phyloP scores from a whole-genome alignment of 37 sponge, comb jelly and placozoan species.

The Agelas oroides region DNA sequence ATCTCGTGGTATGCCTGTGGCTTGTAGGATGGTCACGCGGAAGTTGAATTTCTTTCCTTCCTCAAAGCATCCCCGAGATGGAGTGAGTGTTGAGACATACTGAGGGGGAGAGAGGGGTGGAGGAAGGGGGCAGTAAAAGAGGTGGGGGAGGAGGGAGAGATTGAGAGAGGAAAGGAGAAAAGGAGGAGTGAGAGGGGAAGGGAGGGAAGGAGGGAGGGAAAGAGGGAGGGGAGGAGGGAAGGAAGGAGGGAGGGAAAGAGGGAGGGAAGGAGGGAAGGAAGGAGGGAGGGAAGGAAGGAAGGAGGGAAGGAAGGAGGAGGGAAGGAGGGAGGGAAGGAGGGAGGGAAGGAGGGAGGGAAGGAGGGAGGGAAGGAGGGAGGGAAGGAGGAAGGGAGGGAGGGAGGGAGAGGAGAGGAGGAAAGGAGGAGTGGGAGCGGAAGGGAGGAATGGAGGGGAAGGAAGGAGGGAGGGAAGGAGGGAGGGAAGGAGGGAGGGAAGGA shows the following conservation, averaged over 20 bases:
- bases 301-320: background rate
- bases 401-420: background rate
- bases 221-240: too few relatives aligned
- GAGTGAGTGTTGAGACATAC: conserved; percentile 20
- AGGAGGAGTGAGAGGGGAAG: too few relatives aligned
- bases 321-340: conserved; percentile 3
- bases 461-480: conserved; percentile 6
- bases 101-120: too few relatives aligned
- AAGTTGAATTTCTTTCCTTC: conserved; percentile 60
- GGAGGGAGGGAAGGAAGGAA: background rate
- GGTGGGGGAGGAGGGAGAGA: background rate
- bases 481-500: conserved; percentile 23
- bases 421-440: background rate
- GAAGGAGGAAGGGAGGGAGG: conserved; percentile 5
- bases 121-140: background rate
- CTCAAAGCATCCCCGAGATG: background rate
- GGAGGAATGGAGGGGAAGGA: background rate
- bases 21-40: conserved; percentile 77
- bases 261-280: background rate
- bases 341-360: conserved; percentile 9
- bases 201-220: conserved; percentile 10
- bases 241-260: background rate
- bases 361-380: conserved; percentile 17
- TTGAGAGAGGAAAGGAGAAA: background rate
- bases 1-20: conserved; percentile 75